phyloP scores from a whole-genome alignment of 1,140 invertebrate genomes.

The Grapholita molesta region DNA sequence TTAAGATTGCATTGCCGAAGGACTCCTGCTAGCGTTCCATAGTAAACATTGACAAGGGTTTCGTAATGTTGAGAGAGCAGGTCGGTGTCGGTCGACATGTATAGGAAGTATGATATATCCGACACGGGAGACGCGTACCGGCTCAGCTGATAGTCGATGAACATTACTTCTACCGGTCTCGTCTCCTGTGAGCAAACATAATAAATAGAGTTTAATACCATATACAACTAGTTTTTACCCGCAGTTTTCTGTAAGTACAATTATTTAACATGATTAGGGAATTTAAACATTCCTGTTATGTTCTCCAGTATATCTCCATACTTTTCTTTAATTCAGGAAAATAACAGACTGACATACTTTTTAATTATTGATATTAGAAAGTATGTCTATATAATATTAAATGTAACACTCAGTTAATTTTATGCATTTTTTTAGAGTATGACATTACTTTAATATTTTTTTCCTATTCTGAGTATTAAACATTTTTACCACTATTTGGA shows the following conservation, averaged over 20 bases:
- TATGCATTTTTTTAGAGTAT: no score
- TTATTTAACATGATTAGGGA: neutral
- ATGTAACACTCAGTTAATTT: no score
- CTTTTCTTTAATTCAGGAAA: no score
- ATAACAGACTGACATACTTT: no score
- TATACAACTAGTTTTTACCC: no score
- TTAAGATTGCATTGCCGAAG: conserved; percentile 60
- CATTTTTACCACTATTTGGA: no score
- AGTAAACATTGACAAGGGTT: conserved; percentile 77
- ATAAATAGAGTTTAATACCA: neutral
- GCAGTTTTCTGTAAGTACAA: no score
- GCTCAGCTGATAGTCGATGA: conserved; percentile 80
- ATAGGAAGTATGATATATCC: conserved; percentile 80
- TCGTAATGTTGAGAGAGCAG: conserved; percentile 72
- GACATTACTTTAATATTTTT: no score
- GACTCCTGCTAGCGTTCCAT: conserved; percentile 67
- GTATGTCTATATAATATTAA: no score
- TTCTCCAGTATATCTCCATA: no score
- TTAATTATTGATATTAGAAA: no score
- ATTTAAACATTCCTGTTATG: neutral
- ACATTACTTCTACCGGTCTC: conserved; percentile 60
- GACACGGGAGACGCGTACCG: conserved; percentile 79
- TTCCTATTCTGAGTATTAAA: no score
- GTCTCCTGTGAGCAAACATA: conserved; percentile 33
- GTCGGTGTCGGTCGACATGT: conserved; percentile 73